phyloP scores from a whole-genome alignment of 2,888 invertebrate species.

The Arenicola marina region DNA sequence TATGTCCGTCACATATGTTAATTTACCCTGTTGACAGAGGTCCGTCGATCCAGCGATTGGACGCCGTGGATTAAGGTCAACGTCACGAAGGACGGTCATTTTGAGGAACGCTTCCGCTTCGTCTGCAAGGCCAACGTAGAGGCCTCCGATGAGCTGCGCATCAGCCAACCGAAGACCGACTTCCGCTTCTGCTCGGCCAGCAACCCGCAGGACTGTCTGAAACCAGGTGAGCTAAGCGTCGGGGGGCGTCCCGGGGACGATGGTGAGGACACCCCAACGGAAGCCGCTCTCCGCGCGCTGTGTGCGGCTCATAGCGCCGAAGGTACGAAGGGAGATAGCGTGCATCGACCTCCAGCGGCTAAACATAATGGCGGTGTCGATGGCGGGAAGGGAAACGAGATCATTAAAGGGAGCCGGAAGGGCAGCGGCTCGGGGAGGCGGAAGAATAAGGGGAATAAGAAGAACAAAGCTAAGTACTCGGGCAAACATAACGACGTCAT shows the following conservation, averaged over 20 bases:
- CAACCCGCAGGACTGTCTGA: neutral
- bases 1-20: neutral
- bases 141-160: neutral
- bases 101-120: neutral
- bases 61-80: neutral
- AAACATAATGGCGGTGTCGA: neutral
- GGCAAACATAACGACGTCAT: neutral
- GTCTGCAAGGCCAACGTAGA: neutral
- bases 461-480: neutral
- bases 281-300: too few species aligned
- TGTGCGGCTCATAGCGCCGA: neutral
- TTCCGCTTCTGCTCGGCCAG: neutral
- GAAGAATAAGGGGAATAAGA: neutral
- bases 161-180: neutral
- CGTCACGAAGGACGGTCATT: neutral
- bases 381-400: neutral
- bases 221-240: conserved; percentile 2
- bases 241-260: too few species aligned
- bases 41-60: neutral
- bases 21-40: neutral
- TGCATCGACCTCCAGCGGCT: too few species aligned
- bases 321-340: neutral
- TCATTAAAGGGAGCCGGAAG: too few species aligned
- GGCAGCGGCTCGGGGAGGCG: neutral
- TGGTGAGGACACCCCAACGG: too few species aligned